Evolutionary conservation across 2,888 invertebrate genomes (phyloP).

Genomic region (Clostera curtula): DNA sequence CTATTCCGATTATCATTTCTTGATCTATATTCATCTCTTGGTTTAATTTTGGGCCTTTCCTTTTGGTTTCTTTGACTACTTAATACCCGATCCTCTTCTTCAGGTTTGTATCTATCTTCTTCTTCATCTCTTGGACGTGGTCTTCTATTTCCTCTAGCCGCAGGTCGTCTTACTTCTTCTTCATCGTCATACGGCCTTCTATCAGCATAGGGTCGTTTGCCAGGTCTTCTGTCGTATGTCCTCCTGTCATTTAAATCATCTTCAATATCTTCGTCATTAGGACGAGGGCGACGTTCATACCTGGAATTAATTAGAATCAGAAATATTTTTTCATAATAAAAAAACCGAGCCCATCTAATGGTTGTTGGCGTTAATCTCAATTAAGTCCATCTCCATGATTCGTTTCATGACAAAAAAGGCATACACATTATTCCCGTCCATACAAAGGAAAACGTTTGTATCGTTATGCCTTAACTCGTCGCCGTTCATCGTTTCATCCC

Average conservation of each 20-base stretch:
- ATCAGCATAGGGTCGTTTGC: constrained; percentile 29
- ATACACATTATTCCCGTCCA: no score
- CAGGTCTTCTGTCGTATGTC: constrained; percentile 51
- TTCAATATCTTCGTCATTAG: constrained; percentile 51
- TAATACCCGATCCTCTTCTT: constrained; percentile 23
- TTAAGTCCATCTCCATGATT: no score
- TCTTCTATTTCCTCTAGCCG: constrained; percentile 34
- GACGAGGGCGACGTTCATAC: constrained; percentile 63
- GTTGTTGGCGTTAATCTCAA: no score
- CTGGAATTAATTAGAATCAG: no score
- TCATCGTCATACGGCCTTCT: constrained; percentile 55
- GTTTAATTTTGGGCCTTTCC: constrained; percentile 15
- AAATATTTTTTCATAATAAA: no score
- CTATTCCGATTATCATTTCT: constrained; percentile 23
- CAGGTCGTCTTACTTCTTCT: constrained; percentile 43
- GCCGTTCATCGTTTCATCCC: no score
- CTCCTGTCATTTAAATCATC: constrained; percentile 56
- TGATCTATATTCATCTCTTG: constrained; percentile 30
- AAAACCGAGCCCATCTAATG: no score
- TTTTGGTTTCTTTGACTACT: constrained; percentile 21
- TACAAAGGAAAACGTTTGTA: no score
- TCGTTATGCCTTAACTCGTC: no score
- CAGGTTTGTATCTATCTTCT: constrained; percentile 36
- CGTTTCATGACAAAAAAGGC: no score
- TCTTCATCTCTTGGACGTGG: constrained; percentile 52